Conservation (phyloP, 1,140 invertebrate genomes). For the Chrysopa pallens region DNA sequence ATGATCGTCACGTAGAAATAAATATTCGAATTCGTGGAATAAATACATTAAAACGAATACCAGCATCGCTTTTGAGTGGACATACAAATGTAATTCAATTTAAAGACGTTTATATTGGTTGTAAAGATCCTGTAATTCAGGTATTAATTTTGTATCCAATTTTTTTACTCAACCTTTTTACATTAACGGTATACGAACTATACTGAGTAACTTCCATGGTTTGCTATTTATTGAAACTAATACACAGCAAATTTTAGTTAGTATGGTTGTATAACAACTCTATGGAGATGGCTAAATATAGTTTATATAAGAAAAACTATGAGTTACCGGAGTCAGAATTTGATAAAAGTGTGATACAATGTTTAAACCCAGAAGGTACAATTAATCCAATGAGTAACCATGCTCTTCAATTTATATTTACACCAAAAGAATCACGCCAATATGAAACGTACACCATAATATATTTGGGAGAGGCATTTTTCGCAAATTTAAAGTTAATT, state of each 20-base stretch:
- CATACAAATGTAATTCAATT: not conserved
- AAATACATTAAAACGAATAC: conserved; percentile 3
- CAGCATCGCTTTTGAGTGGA: not conserved
- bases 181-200: no score
- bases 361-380: conserved; percentile 9
- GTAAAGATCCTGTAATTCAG: conserved; percentile 5
- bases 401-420: conserved; percentile 10
- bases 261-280: conserved; percentile 14
- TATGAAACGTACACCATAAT: conserved; percentile 5
- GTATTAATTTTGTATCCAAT: not conserved
- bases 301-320: no score
- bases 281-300: no score
- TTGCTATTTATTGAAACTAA: no score
- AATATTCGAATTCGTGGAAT: conserved; percentile 2
- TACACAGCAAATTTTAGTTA: conserved; percentile 3
- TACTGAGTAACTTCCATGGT: no score
- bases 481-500: not conserved
- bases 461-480: not conserved
- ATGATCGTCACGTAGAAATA: conserved; percentile 7
- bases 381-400: conserved; percentile 2
- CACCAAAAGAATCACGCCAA: conserved; percentile 9
- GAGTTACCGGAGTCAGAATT: no score
- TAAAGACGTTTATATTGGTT: conserved; percentile 5
- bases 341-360: conserved; percentile 6
- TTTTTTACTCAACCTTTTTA: no score